These are phyloP conservation scores for Cheilosia urbana DNA, from an alignment of 2,888 invertebrate genomes.

Conservation along the genomic window DNA sequence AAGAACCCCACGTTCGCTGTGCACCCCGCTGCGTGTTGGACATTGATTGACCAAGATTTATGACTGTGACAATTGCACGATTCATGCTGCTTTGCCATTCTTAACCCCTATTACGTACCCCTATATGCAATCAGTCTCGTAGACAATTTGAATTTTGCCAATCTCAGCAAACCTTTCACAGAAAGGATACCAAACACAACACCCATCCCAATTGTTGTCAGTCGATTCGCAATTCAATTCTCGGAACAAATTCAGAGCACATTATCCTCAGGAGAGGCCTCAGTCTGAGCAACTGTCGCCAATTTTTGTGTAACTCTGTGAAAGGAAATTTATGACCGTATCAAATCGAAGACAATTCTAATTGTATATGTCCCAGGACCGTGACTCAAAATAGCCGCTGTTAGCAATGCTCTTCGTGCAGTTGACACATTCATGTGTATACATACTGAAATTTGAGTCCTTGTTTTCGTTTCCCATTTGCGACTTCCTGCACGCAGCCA, in stretches of 20 bases:
- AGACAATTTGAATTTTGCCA: constrained; percentile 48
- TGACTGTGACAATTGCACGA: constrained; percentile 53
- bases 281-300: constrained; percentile 61
- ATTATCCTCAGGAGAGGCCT: constrained; percentile 5
- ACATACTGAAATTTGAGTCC: constrained; percentile 66
- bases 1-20: constrained; percentile 24
- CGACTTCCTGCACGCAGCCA: constrained; percentile 41
- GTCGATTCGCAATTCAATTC: constrained; percentile 45
- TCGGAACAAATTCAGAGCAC: constrained; percentile 54
- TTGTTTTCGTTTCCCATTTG: constrained; percentile 49
- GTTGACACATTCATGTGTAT: neutral
- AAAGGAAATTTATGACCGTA: constrained; percentile 63
- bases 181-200: constrained; percentile 32
- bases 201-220: constrained; percentile 48
- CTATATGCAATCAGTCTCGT: constrained; percentile 27
- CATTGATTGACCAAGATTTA: constrained; percentile 73
- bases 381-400: constrained; percentile 57
- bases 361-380: constrained; percentile 38
- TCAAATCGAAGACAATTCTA: constrained; percentile 64
- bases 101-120: constrained; percentile 50
- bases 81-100: constrained; percentile 18
- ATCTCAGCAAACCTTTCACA: constrained; percentile 46
- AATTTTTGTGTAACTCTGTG: constrained; percentile 66
- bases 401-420: constrained; percentile 15
- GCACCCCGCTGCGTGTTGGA: constrained; percentile 47